Percentiles rank a stretch among this genome's conserved stretches.
phyloP scores from a whole-genome alignment of 2,797 vertebrate species.

The Hydrocynus forskahlii region DNA sequence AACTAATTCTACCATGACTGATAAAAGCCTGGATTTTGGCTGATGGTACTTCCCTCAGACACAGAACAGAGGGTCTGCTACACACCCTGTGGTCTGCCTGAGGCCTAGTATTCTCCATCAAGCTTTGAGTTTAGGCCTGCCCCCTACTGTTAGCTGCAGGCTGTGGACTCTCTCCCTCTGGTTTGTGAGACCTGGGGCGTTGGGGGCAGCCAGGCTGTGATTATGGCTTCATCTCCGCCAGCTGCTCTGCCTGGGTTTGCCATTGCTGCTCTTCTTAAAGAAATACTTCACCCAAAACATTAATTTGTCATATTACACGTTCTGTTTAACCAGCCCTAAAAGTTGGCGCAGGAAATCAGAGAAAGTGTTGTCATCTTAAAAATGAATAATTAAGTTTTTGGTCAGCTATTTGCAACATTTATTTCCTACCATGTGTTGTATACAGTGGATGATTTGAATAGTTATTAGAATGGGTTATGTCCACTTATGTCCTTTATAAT shows the following conservation, averaged over 20 bases:
- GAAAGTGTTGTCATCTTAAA: no score
- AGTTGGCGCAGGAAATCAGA: no score
- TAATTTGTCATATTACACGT: no score
- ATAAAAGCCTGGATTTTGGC: neutral
- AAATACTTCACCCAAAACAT: neutral
- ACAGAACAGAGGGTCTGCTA: constrained; percentile 7
- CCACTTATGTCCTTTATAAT: no score
- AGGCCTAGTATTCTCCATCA: constrained; percentile 3
- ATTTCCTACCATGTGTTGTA: no score
- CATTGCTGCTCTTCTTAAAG: neutral
- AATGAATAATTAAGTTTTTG: no score
- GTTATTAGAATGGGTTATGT: no score
- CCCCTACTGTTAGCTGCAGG: neutral
- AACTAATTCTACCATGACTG: constrained; percentile 1
- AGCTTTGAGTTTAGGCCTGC: neutral
- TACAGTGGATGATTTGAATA: no score
- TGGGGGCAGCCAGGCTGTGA: neutral
- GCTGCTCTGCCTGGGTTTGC: neutral
- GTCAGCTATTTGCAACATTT: no score
- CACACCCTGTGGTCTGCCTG: neutral
- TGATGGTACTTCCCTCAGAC: constrained; percentile 8
- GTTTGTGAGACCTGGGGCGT: neutral
- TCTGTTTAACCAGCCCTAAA: no score
- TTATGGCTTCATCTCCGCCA: neutral
- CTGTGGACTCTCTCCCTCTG: neutral